Base-by-base conservation (phyloP, 64 coral and sea anemone species). In the Astreopora myriophthalma region DNA sequence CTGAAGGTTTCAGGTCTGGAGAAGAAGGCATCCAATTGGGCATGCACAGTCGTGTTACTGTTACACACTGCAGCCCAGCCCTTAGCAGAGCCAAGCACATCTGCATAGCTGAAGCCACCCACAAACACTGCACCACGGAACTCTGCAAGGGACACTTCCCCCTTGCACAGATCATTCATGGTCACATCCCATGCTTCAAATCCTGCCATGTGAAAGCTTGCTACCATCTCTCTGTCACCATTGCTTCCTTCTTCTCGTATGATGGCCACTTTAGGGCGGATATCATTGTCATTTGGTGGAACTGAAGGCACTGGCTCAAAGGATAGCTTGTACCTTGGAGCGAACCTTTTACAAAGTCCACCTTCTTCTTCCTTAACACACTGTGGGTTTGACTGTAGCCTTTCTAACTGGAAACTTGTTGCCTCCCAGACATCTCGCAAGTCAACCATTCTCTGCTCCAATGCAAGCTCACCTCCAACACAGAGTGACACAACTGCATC, bases 231-330 rank as follows among this genome's bases (percentile, higher is more conserved):
- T 31, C 96, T 86, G 58, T 98, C 96, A 30, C 96, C 96, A 71
- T 98, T 98, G 61, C 96, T 98, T 14, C 96, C 96, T 73, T 98
- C 96, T 76, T 98, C 96, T 34, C 96, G 78, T 42, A 98, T 90
- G 30, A 98, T 94, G 29, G 96, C 96, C 17, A 98, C 87, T 90
- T 95, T 95, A 10, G 96, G 93, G 31, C 16, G 75, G n/a, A 37
- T 12, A 40, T 20, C 48, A 39, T 17, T 66, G 12, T 26, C 49
- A 3, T 44, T 60, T 27, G 42, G 32, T 62, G 79, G 48, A 35
- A 52, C 23, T 63, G 40, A 4, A 44, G 69, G 34, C 14, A 48
- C 32, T 86, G 93, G 93, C 67, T 95, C 80, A 87, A 95, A 98
- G 13, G 93, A 72, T 19, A 98, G 39, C 30, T 74, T 80, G 79